These are phyloP conservation scores for Rosalia funebris DNA, from an alignment of 2,888 invertebrate species.

Conservation along the genomic window DNA sequence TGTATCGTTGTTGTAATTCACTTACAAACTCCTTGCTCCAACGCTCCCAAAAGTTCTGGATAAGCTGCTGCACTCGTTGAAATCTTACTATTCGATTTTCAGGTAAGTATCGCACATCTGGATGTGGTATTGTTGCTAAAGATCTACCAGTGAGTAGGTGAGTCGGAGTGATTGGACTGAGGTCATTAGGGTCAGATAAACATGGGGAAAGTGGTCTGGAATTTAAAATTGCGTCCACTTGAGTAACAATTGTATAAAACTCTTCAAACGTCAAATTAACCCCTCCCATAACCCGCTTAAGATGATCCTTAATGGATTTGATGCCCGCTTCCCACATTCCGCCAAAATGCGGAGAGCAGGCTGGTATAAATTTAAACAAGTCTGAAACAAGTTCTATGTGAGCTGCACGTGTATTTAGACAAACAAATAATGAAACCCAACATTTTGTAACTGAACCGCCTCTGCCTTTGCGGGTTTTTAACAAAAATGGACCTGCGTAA, in stretches of 20 bases:
- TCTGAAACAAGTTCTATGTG: neutral
- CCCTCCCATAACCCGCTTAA: neutral
- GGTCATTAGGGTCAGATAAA: neutral
- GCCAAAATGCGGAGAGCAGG: neutral
- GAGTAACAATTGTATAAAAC: neutral
- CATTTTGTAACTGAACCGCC: neutral
- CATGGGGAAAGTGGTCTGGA: neutral
- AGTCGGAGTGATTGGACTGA: neutral
- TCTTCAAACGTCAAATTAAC: neutral
- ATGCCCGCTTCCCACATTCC: neutral
- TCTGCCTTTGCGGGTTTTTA: neutral
- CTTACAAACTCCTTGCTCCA: slow-evolving; percentile 3
- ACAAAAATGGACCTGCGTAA: neutral
- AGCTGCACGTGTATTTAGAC: neutral
- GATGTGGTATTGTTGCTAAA: neutral
- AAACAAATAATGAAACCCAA: neutral
- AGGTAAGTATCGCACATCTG: neutral
- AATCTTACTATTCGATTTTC: neutral
- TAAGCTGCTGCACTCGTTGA: neutral
- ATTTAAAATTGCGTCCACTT: neutral
- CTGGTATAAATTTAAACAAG: neutral
- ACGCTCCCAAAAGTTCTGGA: neutral
- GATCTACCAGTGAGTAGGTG: neutral
- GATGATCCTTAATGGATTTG: neutral
- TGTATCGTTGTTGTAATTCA: slow-evolving; percentile 25